Percentiles rank a stretch among this genome's conserved stretches.
Evolutionary conservation across 2,797 vertebrate species (phyloP).

Genomic region (Rhinoraja longicauda): DNA sequence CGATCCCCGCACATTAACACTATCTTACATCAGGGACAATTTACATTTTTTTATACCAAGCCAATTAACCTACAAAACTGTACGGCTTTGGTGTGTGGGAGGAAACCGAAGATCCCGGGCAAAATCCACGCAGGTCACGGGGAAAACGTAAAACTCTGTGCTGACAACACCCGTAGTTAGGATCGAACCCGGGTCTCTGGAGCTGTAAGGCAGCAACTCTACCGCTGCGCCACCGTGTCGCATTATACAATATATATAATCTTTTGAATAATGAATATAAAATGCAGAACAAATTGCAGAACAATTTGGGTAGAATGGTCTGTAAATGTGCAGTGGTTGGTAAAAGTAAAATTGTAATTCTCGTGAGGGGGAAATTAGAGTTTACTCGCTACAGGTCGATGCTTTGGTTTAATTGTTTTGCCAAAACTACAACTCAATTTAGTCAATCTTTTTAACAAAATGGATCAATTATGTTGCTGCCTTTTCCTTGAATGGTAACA

Average conservation of each 20-base stretch:
- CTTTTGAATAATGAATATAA: conserved; percentile 24
- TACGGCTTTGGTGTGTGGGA: too few relatives aligned
- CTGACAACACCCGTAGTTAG: too few relatives aligned
- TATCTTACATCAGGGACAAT: too few relatives aligned
- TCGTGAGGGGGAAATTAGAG: conserved; percentile 16
- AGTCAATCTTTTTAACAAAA: background rate
- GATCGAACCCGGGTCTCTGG: too few relatives aligned
- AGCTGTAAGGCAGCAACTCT: too few relatives aligned
- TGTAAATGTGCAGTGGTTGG: background rate
- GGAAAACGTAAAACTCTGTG: too few relatives aligned
- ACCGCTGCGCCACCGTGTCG: too few relatives aligned
- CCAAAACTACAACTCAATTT: conserved; percentile 3
- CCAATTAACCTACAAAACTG: too few relatives aligned
- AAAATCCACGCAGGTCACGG: too few relatives aligned
- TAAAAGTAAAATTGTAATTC: background rate
- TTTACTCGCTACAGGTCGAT: background rate
- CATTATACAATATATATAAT: too few relatives aligned
- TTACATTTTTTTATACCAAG: too few relatives aligned
- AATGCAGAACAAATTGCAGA: background rate
- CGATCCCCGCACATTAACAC: background rate
- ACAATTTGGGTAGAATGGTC: background rate
- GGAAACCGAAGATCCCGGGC: too few relatives aligned
- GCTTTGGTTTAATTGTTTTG: background rate
- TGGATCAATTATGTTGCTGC: background rate
- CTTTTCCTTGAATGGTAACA: background rate